Conservation (phyloP, 1,140 invertebrate genomes). For the Diachasma alloeum region DNA sequence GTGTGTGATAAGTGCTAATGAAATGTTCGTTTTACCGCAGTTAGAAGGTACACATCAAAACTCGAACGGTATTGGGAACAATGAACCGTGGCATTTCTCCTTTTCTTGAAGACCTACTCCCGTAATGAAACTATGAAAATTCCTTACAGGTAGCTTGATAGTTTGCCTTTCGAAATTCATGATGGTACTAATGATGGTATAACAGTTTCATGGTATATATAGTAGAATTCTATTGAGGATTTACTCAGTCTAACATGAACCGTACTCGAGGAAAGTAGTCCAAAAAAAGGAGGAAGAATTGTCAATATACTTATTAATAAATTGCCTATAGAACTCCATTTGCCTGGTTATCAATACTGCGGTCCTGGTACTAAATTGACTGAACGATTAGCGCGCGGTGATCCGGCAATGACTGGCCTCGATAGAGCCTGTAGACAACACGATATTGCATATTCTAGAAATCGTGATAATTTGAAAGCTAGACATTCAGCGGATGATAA, state of each 20-base stretch:
- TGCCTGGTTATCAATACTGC: too few relatives aligned
- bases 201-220: not conserved
- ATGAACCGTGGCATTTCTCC: too few relatives aligned
- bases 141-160: not conserved
- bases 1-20: too few relatives aligned
- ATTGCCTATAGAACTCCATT: conserved; percentile 42
- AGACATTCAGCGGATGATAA: too few relatives aligned
- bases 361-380: too few relatives aligned
- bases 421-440: too few relatives aligned
- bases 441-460: too few relatives aligned
- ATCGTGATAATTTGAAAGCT: too few relatives aligned
- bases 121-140: not conserved
- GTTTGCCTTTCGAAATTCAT: not conserved
- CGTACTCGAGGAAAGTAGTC: not conserved
- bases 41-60: conserved; percentile 10
- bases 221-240: not conserved
- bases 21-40: too few relatives aligned
- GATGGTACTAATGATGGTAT: not conserved
- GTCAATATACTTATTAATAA: conserved; percentile 38
- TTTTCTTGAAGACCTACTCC: not conserved
- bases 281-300: too few relatives aligned
- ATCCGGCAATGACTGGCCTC: too few relatives aligned
- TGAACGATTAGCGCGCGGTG: too few relatives aligned
- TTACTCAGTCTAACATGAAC: not conserved
- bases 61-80: conserved; percentile 2